Base-by-base conservation (phyloP, 1,140 invertebrate genomes). In the Penaeus japonicus region DNA sequence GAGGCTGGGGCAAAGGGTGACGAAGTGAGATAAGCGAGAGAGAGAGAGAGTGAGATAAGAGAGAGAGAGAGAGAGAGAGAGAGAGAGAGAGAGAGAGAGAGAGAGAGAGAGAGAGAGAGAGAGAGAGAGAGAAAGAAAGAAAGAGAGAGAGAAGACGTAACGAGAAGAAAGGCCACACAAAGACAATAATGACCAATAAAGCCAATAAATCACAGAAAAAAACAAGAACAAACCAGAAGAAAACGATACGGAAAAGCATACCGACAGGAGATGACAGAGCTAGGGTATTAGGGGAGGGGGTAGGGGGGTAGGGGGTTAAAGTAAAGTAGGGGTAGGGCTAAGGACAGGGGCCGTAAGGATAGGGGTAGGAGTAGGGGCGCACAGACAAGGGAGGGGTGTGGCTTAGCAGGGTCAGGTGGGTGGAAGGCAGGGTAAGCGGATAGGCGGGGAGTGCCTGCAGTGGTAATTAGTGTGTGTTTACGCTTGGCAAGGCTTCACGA, bases 401-500 rank as follows among this genome's bases (percentile, higher is more conserved):
- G 20, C 27, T 32, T 30, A 55, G 53, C 22, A 59, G 12, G 62
- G 39, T 20, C 47, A 27, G 84, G 47, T 27, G 22, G 54, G 55
- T 39, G 54, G 77, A 35, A 55, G 18, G 54, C n/a, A 59, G 55
- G 59, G 62, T 39, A 22, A n/a, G 75, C 24, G 32, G 75, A 20
- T 39, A 53, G 18, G 57, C 30, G 59, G 59, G 47, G 15, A 15
- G 10, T 10, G 73, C 30, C 77, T 88, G 80, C 70, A 88, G 80
- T 83, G 78, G 80, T 88, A 88, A 88, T 88, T 88, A 88, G 86
- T 83, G 65, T 39, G 86, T 88, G 80, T 88, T 88, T 84, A 84
- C 80, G 86, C 80, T 32, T 55, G 86, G 81, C 62, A 73, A 88
- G 86, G 24, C 86, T 87, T 73, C 65, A 27, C 85, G 62, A 78